Percentiles rank a stretch among this genome's conserved stretches.
phyloP scores from a whole-genome alignment of 2,113 vertebrate species.

The Rhombomys opimus region DNA sequence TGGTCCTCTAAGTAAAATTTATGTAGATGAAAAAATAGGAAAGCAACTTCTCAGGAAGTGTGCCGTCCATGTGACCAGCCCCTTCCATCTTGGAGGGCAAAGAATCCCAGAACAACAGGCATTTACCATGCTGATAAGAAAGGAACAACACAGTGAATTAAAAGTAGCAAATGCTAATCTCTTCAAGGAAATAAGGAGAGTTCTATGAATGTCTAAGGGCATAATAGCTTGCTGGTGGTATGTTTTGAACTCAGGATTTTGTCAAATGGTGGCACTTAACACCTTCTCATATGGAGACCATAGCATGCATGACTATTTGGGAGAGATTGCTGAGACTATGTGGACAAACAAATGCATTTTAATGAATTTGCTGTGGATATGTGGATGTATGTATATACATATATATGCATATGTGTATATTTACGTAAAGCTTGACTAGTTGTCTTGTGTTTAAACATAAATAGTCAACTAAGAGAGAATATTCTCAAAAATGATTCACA shows the following conservation, averaged over 20 bases:
- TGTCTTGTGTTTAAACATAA: neutral
- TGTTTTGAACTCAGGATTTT: slow-evolving; percentile 23
- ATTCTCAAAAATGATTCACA: neutral
- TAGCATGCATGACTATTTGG: neutral
- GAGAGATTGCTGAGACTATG: neutral
- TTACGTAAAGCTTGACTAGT: neutral
- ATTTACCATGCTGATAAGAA: neutral
- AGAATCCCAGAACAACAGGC: neutral
- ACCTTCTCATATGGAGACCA: neutral
- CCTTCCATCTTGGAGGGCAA: neutral
- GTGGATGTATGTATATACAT: no score
- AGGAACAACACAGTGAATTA: neutral
- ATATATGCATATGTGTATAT: neutral
- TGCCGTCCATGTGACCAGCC: slow-evolving; percentile 10
- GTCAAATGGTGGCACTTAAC: no score
- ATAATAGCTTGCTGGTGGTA: neutral
- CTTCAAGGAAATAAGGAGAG: neutral
- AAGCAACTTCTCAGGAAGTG: neutral
- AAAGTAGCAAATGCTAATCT: neutral
- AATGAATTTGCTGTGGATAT: neutral
- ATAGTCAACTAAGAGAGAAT: neutral
- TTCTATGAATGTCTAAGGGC: neutral
- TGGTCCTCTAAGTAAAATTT: neutral
- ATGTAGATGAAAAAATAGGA: neutral
- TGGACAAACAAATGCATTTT: neutral